phyloP scores from a whole-genome alignment of 1,140 invertebrate genomes.

The Heliconius congener region DNA sequence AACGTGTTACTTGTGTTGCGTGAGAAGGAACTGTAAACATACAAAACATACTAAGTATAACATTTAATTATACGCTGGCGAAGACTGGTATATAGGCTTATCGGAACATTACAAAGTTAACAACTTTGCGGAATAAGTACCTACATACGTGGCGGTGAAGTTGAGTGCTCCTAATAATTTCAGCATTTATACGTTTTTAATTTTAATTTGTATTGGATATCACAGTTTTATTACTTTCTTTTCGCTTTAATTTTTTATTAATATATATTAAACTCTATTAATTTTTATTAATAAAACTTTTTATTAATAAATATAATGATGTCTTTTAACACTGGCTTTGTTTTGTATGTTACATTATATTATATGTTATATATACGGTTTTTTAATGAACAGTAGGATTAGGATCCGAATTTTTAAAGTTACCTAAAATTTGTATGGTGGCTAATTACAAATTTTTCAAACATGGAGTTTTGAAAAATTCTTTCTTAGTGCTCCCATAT shows the following conservation, averaged over 20 bases:
- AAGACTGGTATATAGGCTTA: conserved; percentile 59
- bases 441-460: too few species aligned
- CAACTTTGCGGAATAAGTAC: conserved; percentile 44
- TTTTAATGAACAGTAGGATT: too few species aligned
- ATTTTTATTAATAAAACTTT: too few species aligned
- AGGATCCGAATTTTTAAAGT: too few species aligned
- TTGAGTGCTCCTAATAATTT: conserved; percentile 9
- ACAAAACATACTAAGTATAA: conserved; percentile 57
- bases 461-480: too few species aligned
- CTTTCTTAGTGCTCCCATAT: too few species aligned
- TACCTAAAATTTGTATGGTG: too few species aligned
- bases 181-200: not conserved
- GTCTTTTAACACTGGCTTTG: too few species aligned
- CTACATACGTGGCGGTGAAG: conserved; percentile 17
- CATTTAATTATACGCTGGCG: conserved; percentile 68
- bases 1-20: conserved; percentile 45
- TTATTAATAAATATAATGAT: too few species aligned
- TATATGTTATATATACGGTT: too few species aligned
- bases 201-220: not conserved
- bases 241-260: not conserved
- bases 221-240: not conserved
- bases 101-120: conserved; percentile 53
- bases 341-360: too few species aligned
- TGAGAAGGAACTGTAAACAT: conserved; percentile 64
- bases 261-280: not conserved